Evolutionary conservation across 2,113 vertebrate genomes (phyloP).

Genomic region (Tonatia bakeri): DNA sequence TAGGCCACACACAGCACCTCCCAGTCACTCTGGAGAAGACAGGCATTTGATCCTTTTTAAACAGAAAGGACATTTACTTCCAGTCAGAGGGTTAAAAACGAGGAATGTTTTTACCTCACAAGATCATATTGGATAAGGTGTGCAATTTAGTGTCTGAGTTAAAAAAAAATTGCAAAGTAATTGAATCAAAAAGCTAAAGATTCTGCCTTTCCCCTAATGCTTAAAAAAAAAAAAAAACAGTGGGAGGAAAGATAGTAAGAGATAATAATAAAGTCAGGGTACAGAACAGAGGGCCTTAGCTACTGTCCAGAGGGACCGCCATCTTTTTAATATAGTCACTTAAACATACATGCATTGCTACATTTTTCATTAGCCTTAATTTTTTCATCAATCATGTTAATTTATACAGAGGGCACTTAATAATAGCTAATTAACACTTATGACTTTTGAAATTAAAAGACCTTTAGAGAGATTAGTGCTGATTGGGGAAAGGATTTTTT

Average conservation of each 20-base stretch:
- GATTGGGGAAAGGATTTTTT: slow-evolving; percentile 82
- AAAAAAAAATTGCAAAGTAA: slow-evolving; percentile 44
- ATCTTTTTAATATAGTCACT: slow-evolving; percentile 83
- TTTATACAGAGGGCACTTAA: slow-evolving; percentile 87
- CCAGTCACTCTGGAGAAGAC: not conserved
- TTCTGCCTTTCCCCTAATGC: slow-evolving; percentile 36
- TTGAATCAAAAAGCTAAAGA: slow-evolving; percentile 50
- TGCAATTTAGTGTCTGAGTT: slow-evolving; percentile 43
- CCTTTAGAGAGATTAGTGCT: slow-evolving; percentile 85
- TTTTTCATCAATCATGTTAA: slow-evolving; percentile 87
- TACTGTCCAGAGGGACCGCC: slow-evolving; percentile 80
- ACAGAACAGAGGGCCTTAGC: slow-evolving; percentile 75
- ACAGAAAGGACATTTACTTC: not conserved
- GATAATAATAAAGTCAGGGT: slow-evolving; percentile 77
- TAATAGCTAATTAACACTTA: slow-evolving; percentile 89
- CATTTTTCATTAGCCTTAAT: slow-evolving; percentile 87
- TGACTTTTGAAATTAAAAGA: slow-evolving; percentile 88
- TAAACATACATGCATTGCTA: slow-evolving; percentile 85
- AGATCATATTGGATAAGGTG: slow-evolving; percentile 44
- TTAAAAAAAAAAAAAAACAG: not conserved
- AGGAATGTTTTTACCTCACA: slow-evolving; percentile 14
- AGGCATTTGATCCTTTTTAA: not conserved
- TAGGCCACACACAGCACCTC: not conserved
- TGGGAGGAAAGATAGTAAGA: slow-evolving; percentile 2
- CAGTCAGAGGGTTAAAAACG: slow-evolving; percentile 14